Evolutionary conservation across 2,113 vertebrate genomes (phyloP), one percentile per base, ranked within the genome.

Genomic region (Periophthalmus modestus): DNA sequence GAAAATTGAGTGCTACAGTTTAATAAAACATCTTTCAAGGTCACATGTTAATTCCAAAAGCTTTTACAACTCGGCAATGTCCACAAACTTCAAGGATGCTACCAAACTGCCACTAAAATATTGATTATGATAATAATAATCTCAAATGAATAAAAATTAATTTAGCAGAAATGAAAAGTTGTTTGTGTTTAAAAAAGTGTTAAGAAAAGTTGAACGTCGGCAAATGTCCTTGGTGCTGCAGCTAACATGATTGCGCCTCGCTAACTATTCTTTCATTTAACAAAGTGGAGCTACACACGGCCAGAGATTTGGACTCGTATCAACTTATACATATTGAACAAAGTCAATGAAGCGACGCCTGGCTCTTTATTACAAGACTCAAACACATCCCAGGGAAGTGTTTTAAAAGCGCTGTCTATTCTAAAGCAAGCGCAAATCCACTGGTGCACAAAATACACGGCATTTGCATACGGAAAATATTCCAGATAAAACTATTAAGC

Each of bases 321-420:
- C 59, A 88, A 81, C 50, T 81, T 79, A 88, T 70, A 86, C 70
- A 88, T 81, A 85, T 85, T 84, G 72, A 78, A 72, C 79, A 77
- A 72, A 83, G 73, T 74, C 67, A 66, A 54, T 65, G 78, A 73
- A 79, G 77, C 36, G n/a, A 78, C 59, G 61, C 68, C 24, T 48
- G n/a, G 68, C 77, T 84, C 24, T 88, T 83, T 77, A 81, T 86
- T 89, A 82, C 67, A 23, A 61, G 57, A 72, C 72, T 85, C 76
- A 78, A 70, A 82, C 10, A 5, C 73, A 77, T 74, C 74, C 36
- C 63, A 66, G 62, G 34, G 52, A 67, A 68, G 52, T 66, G 70
- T 73, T 81, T 77, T 69, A 68, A 46, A 24, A 54, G 3, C 57
- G 24, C 58, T 81, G 77, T 57, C 73, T 4, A 75, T 81, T 77